Base-by-base conservation (phyloP, 2,113 vertebrate species). In the Chauna torquata region DNA sequence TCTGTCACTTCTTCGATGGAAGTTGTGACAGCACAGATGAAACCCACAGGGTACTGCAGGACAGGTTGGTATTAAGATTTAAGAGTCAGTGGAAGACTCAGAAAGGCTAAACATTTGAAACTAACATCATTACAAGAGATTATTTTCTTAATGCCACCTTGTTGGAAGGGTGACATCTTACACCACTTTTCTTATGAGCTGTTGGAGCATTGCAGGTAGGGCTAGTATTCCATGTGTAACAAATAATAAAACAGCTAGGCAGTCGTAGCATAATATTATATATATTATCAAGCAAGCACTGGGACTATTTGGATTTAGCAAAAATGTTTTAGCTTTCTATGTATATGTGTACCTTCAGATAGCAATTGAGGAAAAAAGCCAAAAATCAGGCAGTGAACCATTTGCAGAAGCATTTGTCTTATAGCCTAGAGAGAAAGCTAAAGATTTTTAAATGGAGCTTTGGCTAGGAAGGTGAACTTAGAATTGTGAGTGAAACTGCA, bases 81-180 rank as follows among this genome's bases (percentile, higher is more conserved):
- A 62, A 58, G 82, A 95, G 93, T 94, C 90, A 93, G 90, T 93
- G 93, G 82, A 94, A 94, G 95, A 91, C 84, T 84, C 34, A 71
- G 71, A 91, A 91, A 91, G 78, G 85, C 84, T 92, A 90, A 95
- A 90, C 25, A 59, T 54, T 68, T 79, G 85, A 82, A 54, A 84
- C 74, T 75, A 65, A 65, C 50, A 42, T 87, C 54, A 90, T 69
- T 85, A 72, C 88, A 85, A 75, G 59, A 79, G 72, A 84, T 70
- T 93, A 85, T 90, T 83, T 93, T 78, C 64, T 82, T 94, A 91
- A 87, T 82, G 84, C 34, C 72, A 72, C 61, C 93, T 87, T 66
- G 27, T 79, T 78, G 32, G 36, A 91, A 84, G 49, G 50, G 42
- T 84, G 71, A 71, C 65, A 70, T 30, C 20, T 57, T 55, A 32